Evolutionary conservation across 1,140 invertebrate genomes (phyloP), one percentile per base, ranked within the genome.

Genomic region (Drosophila sp.): DNA sequence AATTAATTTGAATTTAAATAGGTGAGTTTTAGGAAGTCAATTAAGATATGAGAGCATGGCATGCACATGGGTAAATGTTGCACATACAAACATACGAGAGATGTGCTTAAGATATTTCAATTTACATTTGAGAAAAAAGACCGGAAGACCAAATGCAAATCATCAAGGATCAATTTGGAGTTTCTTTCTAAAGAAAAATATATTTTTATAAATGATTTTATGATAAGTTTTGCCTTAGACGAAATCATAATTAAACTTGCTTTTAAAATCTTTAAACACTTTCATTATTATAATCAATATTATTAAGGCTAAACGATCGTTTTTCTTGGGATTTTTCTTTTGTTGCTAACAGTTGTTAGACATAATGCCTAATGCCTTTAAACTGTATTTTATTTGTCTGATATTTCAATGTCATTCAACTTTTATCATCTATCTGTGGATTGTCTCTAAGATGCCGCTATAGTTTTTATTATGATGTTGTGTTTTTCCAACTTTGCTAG

Each of bases 1-100:
- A 63, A 70, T 76, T 69, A 72, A 79, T 81, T 76, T 55, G 44
- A 81, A 68, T 71, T 66, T 69, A 47, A 35, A 35, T 57, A 35
- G n/a, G 56, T 58, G 17, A 58, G 32, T 25, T 58, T 38, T 35
- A 33, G 33, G 56, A 25, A 35, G 56, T 50, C 56, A 17, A 25
- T 35, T 35, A 50, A 50, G 44, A 56, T 44, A 44, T 38, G 29
- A 50, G 35, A 38, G 30, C 23, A 57, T 38, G 30, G 30, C 23
- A 32, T 41, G 40, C 4, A 25, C 33, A 1, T 56, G 5, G 54
- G 6, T 56, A 3, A 55, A 55, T 29, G 25, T 55, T 27, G 50
- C 27, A 50, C 29, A 25, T 25, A 47, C 29, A 25, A 7, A 47
- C 7, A 6, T 35, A 35, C 33, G 11, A 38, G 10, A 38, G 8